Evolutionary conservation across 2,113 vertebrate genomes (phyloP), one percentile per base, ranked within the genome.

Genomic region (Edolisoma coerulescens): DNA sequence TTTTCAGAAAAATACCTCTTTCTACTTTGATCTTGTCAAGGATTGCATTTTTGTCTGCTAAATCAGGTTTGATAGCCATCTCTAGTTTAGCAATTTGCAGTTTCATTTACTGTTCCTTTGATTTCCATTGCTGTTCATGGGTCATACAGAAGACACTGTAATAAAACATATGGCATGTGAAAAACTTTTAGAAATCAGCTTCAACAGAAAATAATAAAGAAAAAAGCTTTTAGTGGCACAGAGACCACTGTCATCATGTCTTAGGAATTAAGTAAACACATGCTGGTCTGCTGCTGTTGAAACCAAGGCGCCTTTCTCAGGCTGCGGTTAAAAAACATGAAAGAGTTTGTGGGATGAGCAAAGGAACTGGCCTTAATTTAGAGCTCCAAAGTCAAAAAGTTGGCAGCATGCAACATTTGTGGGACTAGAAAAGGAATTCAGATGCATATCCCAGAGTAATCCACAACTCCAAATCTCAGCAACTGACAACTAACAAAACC

Each of bases 231-330:
- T 98, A 98, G 98, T 98, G 99, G 98, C 98, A 98, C 91, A 97
- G 97, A 99, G 99, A 98, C 98, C 98, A 98, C 98, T 99, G 98
- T 99, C 99, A 99, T 99, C 98, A 99, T 99, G 99, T 99, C 99
- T 99, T 84, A 99, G 99, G 99, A 99, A 99, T 99, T 99, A 99
- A 99, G 98, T 98, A 99, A 99, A 99, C 99, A 99, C 98, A 98
- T 99, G 99, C 98, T 98, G 99, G 98, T 99, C 99, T 99, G 99
- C 99, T 99, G 99, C 98, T 98, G 99, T 98, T 98, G 98, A 98
- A 99, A 99, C 98, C 98, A 93, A 99, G 99, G 99, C 99, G 99
- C 99, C 99, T 99, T 97, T 97, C 98, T 98, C 98, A 98, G 99
- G 98, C 99, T 99, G 99, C 96, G 99, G 99, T 99, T 98, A 98